A percentile compares a stretch with the other conserved stretches of the same genome.
Evolutionary conservation across 1,140 invertebrate genomes (phyloP).

Genomic region (Heliconius eleuchia): DNA sequence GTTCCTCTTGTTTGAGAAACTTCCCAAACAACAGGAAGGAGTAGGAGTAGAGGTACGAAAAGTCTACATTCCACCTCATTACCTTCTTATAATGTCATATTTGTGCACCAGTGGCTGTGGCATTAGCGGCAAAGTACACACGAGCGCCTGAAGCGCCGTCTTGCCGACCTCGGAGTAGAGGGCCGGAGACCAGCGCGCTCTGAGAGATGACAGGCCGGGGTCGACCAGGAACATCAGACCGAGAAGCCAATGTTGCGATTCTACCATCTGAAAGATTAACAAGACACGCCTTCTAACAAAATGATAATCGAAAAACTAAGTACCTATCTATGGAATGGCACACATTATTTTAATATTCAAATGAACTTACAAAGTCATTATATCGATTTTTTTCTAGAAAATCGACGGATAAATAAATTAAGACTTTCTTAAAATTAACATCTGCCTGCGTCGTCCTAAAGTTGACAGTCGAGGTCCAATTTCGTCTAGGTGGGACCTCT

Average conservation of each 20-base stretch:
- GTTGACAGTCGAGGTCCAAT: constrained; percentile 56
- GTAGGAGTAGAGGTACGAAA: no score
- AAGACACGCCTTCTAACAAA: not conserved
- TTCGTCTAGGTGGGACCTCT: constrained; percentile 52
- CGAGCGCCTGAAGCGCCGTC: constrained; percentile 56
- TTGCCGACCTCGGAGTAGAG: constrained; percentile 61
- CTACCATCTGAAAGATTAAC: constrained; percentile 51
- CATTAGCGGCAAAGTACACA: constrained; percentile 49
- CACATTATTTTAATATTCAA: not conserved
- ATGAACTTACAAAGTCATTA: constrained; percentile 60
- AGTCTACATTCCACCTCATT: not conserved
- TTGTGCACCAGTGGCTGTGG: constrained; percentile 39
- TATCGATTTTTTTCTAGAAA: constrained; percentile 53
- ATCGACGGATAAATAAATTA: constrained; percentile 63
- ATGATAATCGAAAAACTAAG: not conserved
- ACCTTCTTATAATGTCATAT: constrained; percentile 64
- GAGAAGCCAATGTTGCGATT: constrained; percentile 55
- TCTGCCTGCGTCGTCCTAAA: constrained; percentile 58
- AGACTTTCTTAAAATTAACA: constrained; percentile 62
- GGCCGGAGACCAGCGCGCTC: constrained; percentile 54
- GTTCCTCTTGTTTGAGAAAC: no score
- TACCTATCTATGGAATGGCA: not conserved
- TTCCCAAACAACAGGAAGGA: no score
- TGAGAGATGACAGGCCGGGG: constrained; percentile 51
- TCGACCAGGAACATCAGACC: constrained; percentile 68